Evolutionary conservation across 2,797 vertebrate genomes (phyloP), one percentile per base, ranked within the genome.

Genomic region (Acanthurus leucopareius): DNA sequence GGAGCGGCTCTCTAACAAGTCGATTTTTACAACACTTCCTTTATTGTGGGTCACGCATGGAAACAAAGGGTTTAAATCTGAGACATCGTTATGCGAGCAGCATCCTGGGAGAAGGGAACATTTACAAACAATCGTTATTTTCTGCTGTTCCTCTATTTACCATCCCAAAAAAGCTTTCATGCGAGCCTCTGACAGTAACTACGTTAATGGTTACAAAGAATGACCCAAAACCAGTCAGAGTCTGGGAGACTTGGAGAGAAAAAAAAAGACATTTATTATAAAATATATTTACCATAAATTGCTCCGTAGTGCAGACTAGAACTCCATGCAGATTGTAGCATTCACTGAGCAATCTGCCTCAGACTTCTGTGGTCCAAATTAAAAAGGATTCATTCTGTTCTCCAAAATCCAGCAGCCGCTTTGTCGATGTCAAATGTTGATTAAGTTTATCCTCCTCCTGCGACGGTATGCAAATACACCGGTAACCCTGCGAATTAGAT

Each of bases 241-340:
- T 42, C 2, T 0, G 4, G 19, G 9, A 57, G 70, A 83, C 45
- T 56, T 25, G 25, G 25, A 25, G 25, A 3, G 3, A 0, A 63
- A 67, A 25, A 38, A 80, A 10, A 14, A 44, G 49, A 11, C 64
- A 54, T 64, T 28, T 3, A 47, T 8, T 10, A 16, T 13, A 10
- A 61, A 40, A 70, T 32, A 88, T 91, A 92, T 93, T 94, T 95
- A 96, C 95, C 95, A 96, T 96, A 95, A 95, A 96, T 95, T 89
- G 94, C 84, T 95, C 92, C 88, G 88, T 91, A 65, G 90, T 94
- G 92, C 88, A 85, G 91, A 88, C 94, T 95, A 95, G 84, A 94
- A 85, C 90, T 94, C 94, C 95, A 95, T 95, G 92, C 94, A 94
- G 93, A 85, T 89, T 73, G 92, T 82, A 86, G 89, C 88, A 75